Percentiles rank a stretch among this genome's conserved stretches.
Conservation (phyloP, 1,140 invertebrate genomes). For the Pristionchus pacificus region DNA sequence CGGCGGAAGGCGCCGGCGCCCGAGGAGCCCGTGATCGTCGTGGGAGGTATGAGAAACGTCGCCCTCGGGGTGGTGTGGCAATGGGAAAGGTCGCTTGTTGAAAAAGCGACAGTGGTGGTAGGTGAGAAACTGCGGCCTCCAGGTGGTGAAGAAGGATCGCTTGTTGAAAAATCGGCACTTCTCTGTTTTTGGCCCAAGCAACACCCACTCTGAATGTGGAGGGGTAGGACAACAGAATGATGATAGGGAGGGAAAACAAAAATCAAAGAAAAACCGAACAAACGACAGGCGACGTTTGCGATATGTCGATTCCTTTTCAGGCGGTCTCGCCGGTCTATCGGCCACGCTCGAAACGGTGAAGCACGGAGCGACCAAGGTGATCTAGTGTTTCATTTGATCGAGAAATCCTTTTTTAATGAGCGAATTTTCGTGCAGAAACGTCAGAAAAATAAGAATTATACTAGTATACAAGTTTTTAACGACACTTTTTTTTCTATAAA, state of each 20-base stretch:
- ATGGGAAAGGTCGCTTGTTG: too few relatives aligned
- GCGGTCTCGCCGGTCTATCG: conserved; percentile 53
- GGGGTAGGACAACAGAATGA: too few relatives aligned
- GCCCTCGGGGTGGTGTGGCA: too few relatives aligned
- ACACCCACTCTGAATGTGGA: too few relatives aligned
- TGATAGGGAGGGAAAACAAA: too few relatives aligned
- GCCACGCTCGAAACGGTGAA: conserved; percentile 53
- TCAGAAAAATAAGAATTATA: too few relatives aligned
- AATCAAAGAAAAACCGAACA: neutral
- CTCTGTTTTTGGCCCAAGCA: too few relatives aligned
- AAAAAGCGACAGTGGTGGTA: too few relatives aligned
- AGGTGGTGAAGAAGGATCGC: neutral
- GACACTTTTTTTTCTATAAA: too few relatives aligned
- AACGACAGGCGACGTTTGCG: neutral
- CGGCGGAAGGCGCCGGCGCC: neutral
- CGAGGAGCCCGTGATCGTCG: conserved; percentile 5
- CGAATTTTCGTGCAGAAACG: neutral
- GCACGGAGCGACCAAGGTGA: conserved; percentile 35
- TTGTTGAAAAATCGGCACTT: neutral
- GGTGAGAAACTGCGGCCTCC: conserved; percentile 7
- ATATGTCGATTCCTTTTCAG: conserved; percentile 43
- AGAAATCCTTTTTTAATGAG: neutral
- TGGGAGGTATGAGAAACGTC: neutral
- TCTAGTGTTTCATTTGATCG: neutral
- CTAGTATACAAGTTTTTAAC: too few relatives aligned